These are phyloP conservation scores for Eciton burchellii DNA, from an alignment of 1,140 invertebrate genomes.

Conservation along the genomic window DNA sequence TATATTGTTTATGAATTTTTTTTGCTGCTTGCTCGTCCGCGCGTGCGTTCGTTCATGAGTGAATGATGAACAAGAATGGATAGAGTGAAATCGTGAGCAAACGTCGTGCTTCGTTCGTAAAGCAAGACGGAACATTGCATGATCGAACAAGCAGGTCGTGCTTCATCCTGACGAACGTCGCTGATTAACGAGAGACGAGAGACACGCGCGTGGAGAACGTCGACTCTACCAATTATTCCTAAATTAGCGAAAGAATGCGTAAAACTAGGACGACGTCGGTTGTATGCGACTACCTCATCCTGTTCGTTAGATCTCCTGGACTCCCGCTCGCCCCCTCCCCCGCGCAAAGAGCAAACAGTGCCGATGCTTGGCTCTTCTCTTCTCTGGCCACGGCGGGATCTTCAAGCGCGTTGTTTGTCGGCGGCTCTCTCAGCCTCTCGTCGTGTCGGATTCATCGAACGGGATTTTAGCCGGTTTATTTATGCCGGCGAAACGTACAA, in stretches of 20 bases:
- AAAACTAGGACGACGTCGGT: conserved; percentile 29
- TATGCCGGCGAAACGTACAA: too few relatives aligned
- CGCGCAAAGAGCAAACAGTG: conserved; percentile 24
- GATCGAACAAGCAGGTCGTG: background rate
- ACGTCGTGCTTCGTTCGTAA: background rate
- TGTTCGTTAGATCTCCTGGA: conserved; percentile 77
- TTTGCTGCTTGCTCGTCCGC: background rate
- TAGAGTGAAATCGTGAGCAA: background rate
- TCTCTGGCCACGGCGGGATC: too few relatives aligned
- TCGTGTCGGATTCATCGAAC: background rate
- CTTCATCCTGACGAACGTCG: background rate
- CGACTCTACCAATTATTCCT: conserved; percentile 64
- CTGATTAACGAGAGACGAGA: conserved; percentile 24
- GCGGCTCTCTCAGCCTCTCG: background rate
- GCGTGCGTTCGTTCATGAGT: too few relatives aligned
- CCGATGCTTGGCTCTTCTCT: too few relatives aligned
- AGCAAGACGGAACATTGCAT: background rate
- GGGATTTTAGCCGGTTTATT: too few relatives aligned
- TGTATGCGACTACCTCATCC: conserved; percentile 47
- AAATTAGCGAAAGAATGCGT: conserved; percentile 70
- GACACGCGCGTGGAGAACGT: conserved; percentile 26
- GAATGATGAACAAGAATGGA: background rate
- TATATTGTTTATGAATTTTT: background rate
- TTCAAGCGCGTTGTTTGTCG: background rate
- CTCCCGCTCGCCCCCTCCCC: conserved; percentile 28